Evolutionary conservation across 2,797 vertebrate species (phyloP), one percentile per base, ranked within the genome.

Genomic region (Rhabdophis nuchalis): DNA sequence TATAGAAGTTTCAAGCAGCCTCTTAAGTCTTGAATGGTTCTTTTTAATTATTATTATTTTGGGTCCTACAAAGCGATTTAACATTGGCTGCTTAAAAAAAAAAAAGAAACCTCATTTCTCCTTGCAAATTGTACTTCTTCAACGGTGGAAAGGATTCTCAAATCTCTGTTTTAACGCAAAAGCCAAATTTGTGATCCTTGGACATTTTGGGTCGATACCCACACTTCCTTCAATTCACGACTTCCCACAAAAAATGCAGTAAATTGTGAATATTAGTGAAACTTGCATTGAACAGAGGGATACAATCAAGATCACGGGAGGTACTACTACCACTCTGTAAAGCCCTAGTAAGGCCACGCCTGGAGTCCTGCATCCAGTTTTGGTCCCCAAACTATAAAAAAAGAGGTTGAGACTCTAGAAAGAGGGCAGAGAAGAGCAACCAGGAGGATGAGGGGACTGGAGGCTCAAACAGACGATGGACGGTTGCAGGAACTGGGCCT

Each of bases 301-400:
- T 52, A 11, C 52, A 52, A 52, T 11, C 52, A 52, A 52, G 52
- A 54, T 54, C 53, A 54, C 14, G 53, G 13, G 53, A 54, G 11
- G 53, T 54, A 14, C 13, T 54, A 54, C 14, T 54, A 14, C 53
- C 53, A 54, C 53, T 54, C 11, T 50, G 46, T 50, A 50, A 50
- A 50, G 46, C 4, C 46, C 7, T 50, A 50, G 46, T 50, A 50
- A 54, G 53, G 13, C 53, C 53, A 54, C 53, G 4, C 13, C 13
- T 54, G 1, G 53, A 54, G 0, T 16, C 0, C 13, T 54, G 13
- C 0, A 54, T 54, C 53, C 53, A 54, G 0, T 54, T 54, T 14
- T 54, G 13, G 53, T 54, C 13, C 0, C 53, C 53, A 54, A 13
- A 54, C 13, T 54, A 54, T 54, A 54, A 54, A 14, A 14, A 54